These are phyloP conservation scores for Rhinichthys klamathensis DNA, from an alignment of 2,113 vertebrate species.

Conservation along the genomic window DNA sequence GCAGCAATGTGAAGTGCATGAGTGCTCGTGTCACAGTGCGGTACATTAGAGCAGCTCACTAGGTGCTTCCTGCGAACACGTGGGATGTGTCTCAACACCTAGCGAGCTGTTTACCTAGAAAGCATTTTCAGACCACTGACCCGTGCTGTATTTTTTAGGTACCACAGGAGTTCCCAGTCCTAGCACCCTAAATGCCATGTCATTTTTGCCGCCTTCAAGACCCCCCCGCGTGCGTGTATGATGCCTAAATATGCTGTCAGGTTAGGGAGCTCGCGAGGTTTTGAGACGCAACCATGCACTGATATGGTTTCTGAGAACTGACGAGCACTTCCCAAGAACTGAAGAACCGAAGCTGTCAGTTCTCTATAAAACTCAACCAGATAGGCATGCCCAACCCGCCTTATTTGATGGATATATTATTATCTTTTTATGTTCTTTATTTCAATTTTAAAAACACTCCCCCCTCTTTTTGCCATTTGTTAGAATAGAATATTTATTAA, in stretches of 20 bases:
- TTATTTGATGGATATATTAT: neutral
- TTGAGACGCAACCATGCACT: conserved; percentile 16
- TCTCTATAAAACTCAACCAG: conserved; percentile 20
- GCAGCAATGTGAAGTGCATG: neutral
- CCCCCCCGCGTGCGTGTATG: neutral
- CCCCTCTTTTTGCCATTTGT: neutral
- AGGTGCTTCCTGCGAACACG: conserved; percentile 5
- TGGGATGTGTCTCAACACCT: conserved; percentile 10
- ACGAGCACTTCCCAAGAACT: conserved; percentile 38
- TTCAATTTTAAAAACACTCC: neutral
- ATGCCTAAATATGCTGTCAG: neutral
- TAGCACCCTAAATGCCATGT: neutral
- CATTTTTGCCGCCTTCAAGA: neutral
- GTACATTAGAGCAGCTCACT: conserved; percentile 24
- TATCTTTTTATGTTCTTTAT: neutral
- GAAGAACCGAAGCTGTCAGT: conserved; percentile 22
- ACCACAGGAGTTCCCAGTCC: neutral
- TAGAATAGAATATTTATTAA: too few species aligned
- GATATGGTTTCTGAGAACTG: conserved; percentile 55
- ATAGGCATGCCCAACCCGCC: neutral
- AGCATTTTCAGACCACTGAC: neutral
- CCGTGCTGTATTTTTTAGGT: neutral
- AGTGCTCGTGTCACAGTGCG: conserved; percentile 11
- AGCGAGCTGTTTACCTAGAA: neutral
- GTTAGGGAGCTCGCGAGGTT: neutral